Evolutionary conservation across 2,888 invertebrate species (phyloP), one percentile per base, ranked within the genome.

Genomic region (Drosophila pseudotalamancana): DNA sequence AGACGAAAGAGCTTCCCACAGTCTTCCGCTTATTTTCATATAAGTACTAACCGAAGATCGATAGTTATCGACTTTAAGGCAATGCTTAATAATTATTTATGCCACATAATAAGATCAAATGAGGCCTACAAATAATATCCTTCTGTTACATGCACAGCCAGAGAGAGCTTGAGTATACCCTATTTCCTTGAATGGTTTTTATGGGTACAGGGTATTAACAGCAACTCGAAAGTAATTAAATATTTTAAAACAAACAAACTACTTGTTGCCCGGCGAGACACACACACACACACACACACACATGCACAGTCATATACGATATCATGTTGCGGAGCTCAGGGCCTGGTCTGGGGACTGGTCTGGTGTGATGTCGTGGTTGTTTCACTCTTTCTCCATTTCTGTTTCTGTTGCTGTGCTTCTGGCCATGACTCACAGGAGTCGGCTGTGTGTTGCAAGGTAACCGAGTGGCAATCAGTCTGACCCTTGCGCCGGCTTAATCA

Each of bases 241-340:
- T 81, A 87, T 81, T 85, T 87, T 46, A 66, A 77, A 81, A 84
- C 68, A 84, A 85, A 82, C 57, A 77, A 66, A 84, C 74, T 77
- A 87, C 84, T 80, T 86, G 79, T 82, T 85, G 86, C 75, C 56
- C 48, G 74, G 56, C 71, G 49, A 39, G 27, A 51, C 27, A 48
- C 5, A 23, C 46, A 46, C 12, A 39, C 19, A 35, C 5, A 23
- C 14, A 64, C 35, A 50, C 18, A 53, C 39, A 31, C 29, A 35
- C 19, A 37, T 35, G 72, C 42, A 51, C 23, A 53, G 60, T 67
- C 29, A 39, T 43, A 39, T 40, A 12, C 50, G 55, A 64, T 78
- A 81, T 78, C 86, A 64, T 64, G 50, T 86, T 79, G 62, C 83
- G 50, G 45, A 46, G 54, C 57, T 42, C 35, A 29, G 61, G 54